Conservation (phyloP, 2,797 vertebrate species). For the Hirundo rustica region DNA sequence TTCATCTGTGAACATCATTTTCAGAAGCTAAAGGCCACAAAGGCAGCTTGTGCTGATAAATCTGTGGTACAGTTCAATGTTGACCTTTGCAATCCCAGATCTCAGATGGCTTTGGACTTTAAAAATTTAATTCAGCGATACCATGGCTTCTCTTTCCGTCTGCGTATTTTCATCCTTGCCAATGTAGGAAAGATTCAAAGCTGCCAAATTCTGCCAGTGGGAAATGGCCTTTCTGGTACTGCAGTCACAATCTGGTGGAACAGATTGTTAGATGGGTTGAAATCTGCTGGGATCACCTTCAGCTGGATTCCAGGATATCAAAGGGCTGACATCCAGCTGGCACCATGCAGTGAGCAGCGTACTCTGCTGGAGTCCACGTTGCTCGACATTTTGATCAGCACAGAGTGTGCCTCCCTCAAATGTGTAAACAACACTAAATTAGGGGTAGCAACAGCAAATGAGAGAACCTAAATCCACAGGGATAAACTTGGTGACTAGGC, state of each 20-base stretch:
- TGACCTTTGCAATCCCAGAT: neutral
- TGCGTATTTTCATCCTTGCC: neutral
- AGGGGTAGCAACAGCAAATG: neutral
- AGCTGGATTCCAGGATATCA: neutral
- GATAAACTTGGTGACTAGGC: neutral
- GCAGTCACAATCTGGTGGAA: neutral
- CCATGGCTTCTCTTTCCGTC: neutral
- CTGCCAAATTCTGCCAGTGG: neutral
- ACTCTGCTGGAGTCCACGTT: neutral
- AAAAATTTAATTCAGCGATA: neutral
- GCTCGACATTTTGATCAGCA: neutral
- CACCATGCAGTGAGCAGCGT: neutral
- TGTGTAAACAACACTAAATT: neutral
- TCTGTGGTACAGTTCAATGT: neutral
- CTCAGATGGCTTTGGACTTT: neutral
- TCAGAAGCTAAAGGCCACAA: neutral
- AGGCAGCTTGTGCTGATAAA: neutral
- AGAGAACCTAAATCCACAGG: neutral
- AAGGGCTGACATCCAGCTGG: neutral
- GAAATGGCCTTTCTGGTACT: slow-evolving; percentile 2
- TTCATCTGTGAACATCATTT: neutral
- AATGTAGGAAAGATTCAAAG: neutral
- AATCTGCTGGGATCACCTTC: neutral
- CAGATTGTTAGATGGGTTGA: slow-evolving; percentile 21
- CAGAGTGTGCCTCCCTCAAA: neutral